phyloP scores from a whole-genome alignment of 2,797 vertebrate genomes.

The Lagocephalus sceleratus region DNA sequence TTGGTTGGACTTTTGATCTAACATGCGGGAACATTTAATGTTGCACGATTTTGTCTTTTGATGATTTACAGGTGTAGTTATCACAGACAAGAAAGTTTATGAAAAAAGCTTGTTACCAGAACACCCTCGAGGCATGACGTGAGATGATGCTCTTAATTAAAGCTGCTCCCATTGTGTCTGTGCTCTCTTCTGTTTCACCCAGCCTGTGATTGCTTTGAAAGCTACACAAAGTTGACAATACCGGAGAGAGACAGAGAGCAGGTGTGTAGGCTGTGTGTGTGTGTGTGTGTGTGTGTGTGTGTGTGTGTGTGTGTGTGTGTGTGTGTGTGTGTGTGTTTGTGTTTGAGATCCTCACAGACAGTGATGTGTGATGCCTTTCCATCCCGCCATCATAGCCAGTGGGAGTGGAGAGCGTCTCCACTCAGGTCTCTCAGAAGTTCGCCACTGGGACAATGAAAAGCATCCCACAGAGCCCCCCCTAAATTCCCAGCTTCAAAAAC shows the following conservation, averaged over 20 bases:
- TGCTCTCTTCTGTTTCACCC: conserved; percentile 55
- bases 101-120: conserved; percentile 54
- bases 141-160: conserved; percentile 73
- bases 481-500: conserved; percentile 89
- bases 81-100: conserved; percentile 61
- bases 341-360: conserved; percentile 23
- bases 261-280: neutral
- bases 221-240: conserved; percentile 64
- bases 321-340: neutral
- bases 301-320: neutral
- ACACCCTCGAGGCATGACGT: conserved; percentile 59
- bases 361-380: conserved; percentile 81
- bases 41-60: conserved; percentile 38
- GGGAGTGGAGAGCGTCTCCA: conserved; percentile 89
- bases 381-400: conserved; percentile 88
- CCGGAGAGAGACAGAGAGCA: conserved; percentile 34
- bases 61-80: conserved; percentile 50
- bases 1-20: conserved; percentile 24
- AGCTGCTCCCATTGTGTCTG: conserved; percentile 67
- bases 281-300: neutral
- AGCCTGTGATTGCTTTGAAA: conserved; percentile 62
- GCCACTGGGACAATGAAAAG: conserved; percentile 98
- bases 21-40: conserved; percentile 46
- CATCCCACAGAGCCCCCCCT: conserved; percentile 88
- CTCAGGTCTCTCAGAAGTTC: conserved; percentile 90